phyloP scores from a whole-genome alignment of 2,113 vertebrate species.

The human (Homo sapiens) region DNA sequence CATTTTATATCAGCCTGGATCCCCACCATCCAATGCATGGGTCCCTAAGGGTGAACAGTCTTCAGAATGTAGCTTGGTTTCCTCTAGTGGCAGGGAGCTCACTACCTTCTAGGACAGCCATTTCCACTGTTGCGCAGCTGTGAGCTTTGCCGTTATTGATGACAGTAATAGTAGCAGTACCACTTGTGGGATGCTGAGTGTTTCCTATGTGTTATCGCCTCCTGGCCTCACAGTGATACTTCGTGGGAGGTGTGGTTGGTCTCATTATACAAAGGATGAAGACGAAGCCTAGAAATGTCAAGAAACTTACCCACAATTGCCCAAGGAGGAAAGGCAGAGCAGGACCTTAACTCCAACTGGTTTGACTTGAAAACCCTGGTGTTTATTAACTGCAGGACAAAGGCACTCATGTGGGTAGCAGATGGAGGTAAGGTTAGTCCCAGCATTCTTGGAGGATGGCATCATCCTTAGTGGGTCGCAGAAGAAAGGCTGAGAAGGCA shows the following conservation, averaged over 20 bases:
- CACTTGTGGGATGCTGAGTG: not conserved
- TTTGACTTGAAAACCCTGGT: not conserved
- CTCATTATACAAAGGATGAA: not conserved
- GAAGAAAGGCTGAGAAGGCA: not conserved
- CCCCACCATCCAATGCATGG: not conserved
- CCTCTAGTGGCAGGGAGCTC: not conserved
- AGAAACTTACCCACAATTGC: not conserved
- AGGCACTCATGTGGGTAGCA: too few species aligned
- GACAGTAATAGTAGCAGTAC: not conserved
- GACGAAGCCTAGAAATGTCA: not conserved
- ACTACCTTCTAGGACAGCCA: not conserved
- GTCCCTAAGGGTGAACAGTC: not conserved
- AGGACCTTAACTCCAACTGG: not conserved
- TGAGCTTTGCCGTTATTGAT: not conserved
- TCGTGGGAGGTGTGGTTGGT: not conserved
- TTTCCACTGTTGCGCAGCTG: not conserved
- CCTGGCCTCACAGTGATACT: not conserved
- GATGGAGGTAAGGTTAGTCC: not conserved
- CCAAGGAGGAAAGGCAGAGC: not conserved
- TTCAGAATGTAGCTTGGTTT: not conserved
- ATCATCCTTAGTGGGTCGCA: not conserved
- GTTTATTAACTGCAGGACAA: not conserved
- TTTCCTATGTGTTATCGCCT: accelerated
- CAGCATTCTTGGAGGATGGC: not conserved
- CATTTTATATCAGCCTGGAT: not conserved